Percentiles rank a stretch among this genome's conserved stretches.
Conservation (phyloP, 2,113 vertebrate species). For the Notarius quadriscutis region DNA sequence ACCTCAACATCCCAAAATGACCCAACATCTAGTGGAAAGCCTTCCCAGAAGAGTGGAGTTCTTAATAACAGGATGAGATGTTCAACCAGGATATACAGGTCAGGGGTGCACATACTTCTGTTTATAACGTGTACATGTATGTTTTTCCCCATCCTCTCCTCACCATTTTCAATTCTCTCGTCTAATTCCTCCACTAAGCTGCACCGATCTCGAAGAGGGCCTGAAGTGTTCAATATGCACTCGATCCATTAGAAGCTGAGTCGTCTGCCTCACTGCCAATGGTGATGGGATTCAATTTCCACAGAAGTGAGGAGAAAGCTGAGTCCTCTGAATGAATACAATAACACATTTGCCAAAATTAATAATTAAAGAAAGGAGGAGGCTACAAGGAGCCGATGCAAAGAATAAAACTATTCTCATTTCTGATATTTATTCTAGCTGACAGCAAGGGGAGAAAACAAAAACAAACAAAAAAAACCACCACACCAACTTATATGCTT, state of each 20-base stretch:
- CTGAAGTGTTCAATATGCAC: conserved; percentile 62
- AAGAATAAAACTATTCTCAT: conserved; percentile 54
- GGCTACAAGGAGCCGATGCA: conserved; percentile 56
- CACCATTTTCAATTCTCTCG: conserved; percentile 36
- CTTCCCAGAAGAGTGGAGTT: too few species aligned
- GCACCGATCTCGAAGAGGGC: conserved; percentile 58
- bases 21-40: too few species aligned
- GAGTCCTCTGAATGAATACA: conserved; percentile 59
- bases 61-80: too few species aligned
- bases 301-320: conserved; percentile 58
- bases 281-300: conserved; percentile 63
- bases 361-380: conserved; percentile 61
- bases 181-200: conserved; percentile 62
- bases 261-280: conserved; percentile 56
- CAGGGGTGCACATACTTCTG: too few species aligned
- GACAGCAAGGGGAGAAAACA: neutral
- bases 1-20: too few species aligned
- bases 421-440: conserved; percentile 30
- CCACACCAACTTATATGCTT: neutral
- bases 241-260: conserved; percentile 60
- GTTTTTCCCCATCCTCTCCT: too few species aligned
- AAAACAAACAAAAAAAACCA: neutral
- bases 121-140: too few species aligned
- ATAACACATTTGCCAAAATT: conserved; percentile 65
- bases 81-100: too few species aligned